phyloP scores from a whole-genome alignment of 1,140 invertebrate species.

The Thaumatotibia leucotreta region DNA sequence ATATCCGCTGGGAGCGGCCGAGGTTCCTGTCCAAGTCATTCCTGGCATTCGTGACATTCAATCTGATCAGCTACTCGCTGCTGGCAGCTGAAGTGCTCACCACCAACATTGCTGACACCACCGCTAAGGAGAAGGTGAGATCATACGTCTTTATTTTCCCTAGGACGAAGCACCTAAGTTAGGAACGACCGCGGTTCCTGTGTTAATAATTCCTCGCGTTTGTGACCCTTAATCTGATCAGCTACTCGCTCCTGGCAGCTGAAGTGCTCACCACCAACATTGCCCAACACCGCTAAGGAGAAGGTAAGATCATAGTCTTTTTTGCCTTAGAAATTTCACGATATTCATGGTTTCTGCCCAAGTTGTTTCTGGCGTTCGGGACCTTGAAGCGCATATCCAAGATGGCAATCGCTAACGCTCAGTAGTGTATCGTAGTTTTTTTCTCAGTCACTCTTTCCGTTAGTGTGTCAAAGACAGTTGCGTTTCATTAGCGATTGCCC shows the following conservation, averaged over 20 bases:
- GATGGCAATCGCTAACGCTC: too few relatives aligned
- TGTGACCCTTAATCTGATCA: constrained; percentile 93
- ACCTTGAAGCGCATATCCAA: too few relatives aligned
- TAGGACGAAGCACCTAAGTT: too few relatives aligned
- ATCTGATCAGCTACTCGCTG: constrained; percentile 91
- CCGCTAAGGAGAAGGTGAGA: constrained; percentile 79
- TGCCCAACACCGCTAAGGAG: constrained; percentile 54
- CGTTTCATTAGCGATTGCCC: too few relatives aligned
- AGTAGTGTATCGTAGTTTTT: too few relatives aligned
- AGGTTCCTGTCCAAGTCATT: constrained; percentile 95
- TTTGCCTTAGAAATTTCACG: too few relatives aligned
- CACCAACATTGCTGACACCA: constrained; percentile 80
- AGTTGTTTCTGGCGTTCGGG: too few relatives aligned
- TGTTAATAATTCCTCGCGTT: constrained; percentile 96
- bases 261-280: constrained; percentile 87
- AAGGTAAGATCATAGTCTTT: too few relatives aligned
- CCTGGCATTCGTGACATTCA: constrained; percentile 93
- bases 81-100: constrained; percentile 88
- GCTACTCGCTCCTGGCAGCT: constrained; percentile 89
- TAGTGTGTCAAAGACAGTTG: too few relatives aligned
- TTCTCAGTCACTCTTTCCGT: too few relatives aligned
- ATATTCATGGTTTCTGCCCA: too few relatives aligned
- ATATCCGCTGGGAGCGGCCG: constrained; percentile 90
- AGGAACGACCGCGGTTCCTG: too few relatives aligned
- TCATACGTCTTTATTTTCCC: not conserved